These are phyloP conservation scores for Lepidurus arcticus DNA, from an alignment of 1,140 invertebrate genomes.

Conservation along the genomic window DNA sequence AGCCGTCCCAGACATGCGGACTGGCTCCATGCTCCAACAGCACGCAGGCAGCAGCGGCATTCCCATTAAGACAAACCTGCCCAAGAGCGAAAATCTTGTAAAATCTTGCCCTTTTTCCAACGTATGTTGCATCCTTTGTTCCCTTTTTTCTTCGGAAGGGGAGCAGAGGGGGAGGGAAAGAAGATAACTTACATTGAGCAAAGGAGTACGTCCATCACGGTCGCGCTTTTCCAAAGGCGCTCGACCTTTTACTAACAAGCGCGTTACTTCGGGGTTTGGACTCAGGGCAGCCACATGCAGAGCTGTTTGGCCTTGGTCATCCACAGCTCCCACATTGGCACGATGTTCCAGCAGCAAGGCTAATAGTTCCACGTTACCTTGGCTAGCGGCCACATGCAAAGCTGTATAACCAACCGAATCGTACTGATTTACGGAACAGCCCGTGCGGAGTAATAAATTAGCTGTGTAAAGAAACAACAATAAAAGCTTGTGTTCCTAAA, in stretches of 20 bases:
- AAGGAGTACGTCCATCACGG: conserved; percentile 29
- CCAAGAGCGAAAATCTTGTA: not conserved
- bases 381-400: conserved; percentile 40
- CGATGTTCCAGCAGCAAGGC: conserved; percentile 33
- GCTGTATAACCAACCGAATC: conserved; percentile 40
- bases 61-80: conserved; percentile 9
- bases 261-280: conserved; percentile 25
- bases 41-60: conserved; percentile 23
- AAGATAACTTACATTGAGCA: conserved; percentile 20
- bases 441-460: conserved; percentile 38
- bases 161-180: not conserved
- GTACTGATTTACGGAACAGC: conserved; percentile 41
- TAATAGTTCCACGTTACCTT: conserved; percentile 38
- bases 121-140: not conserved
- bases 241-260: conserved; percentile 20
- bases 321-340: conserved; percentile 33
- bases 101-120: not conserved
- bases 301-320: conserved; percentile 32
- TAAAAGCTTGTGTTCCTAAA: not conserved
- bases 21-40: conserved; percentile 30
- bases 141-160: too few relatives aligned
- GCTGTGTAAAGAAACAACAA: conserved; percentile 36
- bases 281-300: conserved; percentile 34
- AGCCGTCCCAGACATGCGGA: conserved; percentile 22
- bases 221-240: conserved; percentile 28